Conservation (phyloP, 2,797 vertebrate species). For the Petrocephalus schoutedeni region DNA sequence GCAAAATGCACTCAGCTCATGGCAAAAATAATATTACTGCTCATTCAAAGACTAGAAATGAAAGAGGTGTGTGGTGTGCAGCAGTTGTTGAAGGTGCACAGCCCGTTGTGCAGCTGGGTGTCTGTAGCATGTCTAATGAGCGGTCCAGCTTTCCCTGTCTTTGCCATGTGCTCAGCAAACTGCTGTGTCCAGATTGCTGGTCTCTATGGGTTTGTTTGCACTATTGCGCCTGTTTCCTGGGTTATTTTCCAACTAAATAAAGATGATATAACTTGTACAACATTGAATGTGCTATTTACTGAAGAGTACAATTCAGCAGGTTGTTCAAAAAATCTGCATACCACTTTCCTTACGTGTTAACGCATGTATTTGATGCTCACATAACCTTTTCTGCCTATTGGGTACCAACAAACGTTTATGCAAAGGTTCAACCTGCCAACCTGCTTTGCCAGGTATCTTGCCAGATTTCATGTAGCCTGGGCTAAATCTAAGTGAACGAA, state of each 20-base stretch:
- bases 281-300: not conserved
- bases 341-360: too few species aligned
- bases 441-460: not conserved
- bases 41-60: not conserved
- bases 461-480: not conserved
- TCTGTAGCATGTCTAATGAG: not conserved
- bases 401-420: too few species aligned
- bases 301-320: not conserved
- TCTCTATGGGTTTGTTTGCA: not conserved
- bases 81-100: not conserved
- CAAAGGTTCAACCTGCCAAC: too few species aligned
- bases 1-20: not conserved
- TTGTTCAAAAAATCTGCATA: not conserved
- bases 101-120: not conserved
- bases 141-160: not conserved
- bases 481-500: not conserved
- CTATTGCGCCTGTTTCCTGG: slow-evolving; percentile 18
- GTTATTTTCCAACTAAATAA: slow-evolving; percentile 32
- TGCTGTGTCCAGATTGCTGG: not conserved
- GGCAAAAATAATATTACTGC: not conserved
- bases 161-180: not conserved
- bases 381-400: too few species aligned
- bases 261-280: not conserved
- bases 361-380: too few species aligned
- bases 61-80: not conserved